Conservation (phyloP, 2,113 vertebrate species). For the Odontesthes bonariensis region DNA sequence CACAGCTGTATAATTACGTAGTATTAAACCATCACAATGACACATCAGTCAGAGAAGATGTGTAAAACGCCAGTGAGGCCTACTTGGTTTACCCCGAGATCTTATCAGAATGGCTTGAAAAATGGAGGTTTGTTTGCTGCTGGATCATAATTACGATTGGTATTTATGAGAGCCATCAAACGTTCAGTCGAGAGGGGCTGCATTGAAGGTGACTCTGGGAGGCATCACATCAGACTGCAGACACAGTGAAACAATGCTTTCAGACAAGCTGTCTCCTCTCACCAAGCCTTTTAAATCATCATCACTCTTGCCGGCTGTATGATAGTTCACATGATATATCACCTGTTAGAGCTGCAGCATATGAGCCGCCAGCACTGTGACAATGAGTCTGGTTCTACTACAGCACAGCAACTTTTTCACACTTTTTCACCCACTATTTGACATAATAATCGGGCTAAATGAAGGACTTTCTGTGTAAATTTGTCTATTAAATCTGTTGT, state of each 20-base stretch:
- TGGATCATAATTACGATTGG: conserved; percentile 77
- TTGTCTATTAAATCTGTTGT: neutral
- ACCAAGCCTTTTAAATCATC: conserved; percentile 81
- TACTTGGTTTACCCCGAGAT: conserved; percentile 67
- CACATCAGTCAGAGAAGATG: conserved; percentile 74
- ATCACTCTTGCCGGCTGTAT: conserved; percentile 71
- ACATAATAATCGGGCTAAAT: conserved; percentile 11
- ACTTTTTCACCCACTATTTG: conserved; percentile 17
- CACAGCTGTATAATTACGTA: conserved; percentile 76
- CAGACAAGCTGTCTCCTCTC: conserved; percentile 77
- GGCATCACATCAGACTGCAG: conserved; percentile 62
- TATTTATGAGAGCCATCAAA: conserved; percentile 82
- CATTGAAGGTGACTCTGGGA: conserved; percentile 83
- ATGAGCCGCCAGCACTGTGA: conserved; percentile 53
- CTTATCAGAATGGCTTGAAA: conserved; percentile 66
- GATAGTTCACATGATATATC: conserved; percentile 73
- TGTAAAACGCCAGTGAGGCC: conserved; percentile 66
- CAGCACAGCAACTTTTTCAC: no score
- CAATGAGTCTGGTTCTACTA: conserved; percentile 51
- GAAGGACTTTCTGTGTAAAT: neutral
- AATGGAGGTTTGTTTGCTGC: conserved; percentile 70
- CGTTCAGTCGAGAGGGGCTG: conserved; percentile 71
- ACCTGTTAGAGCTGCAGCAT: conserved; percentile 61
- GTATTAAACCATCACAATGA: conserved; percentile 79
- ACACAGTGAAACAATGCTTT: conserved; percentile 75